phyloP scores from a whole-genome alignment of 2,888 invertebrate genomes.

The Rhingia campestris region DNA sequence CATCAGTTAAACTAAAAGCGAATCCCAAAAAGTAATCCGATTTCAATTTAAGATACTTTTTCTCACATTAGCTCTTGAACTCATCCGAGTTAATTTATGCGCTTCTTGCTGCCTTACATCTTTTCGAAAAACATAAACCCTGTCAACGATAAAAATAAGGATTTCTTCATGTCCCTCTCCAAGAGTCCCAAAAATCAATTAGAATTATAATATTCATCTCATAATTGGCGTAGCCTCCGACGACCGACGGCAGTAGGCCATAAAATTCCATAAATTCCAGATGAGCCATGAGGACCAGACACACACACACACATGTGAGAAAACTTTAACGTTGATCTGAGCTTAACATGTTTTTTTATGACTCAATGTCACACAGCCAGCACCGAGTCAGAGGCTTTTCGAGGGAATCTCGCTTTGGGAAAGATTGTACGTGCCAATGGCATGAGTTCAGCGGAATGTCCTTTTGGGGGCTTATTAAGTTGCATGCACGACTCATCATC shows the following conservation, averaged over 20 bases:
- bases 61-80: slow-evolving; percentile 41
- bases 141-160: slow-evolving; percentile 31
- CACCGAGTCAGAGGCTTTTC: slow-evolving; percentile 36
- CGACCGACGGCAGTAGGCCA: slow-evolving; percentile 26
- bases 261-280: slow-evolving; percentile 70
- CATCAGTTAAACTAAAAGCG: slow-evolving; percentile 9
- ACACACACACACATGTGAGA: background rate
- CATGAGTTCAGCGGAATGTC: slow-evolving; percentile 64
- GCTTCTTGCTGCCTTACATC: background rate
- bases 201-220: slow-evolving; percentile 56
- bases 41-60: slow-evolving; percentile 56
- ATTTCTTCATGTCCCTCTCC: background rate
- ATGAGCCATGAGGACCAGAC: slow-evolving; percentile 22
- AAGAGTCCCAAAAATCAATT: slow-evolving; percentile 45
- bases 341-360: slow-evolving; percentile 43
- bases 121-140: slow-evolving; percentile 18
- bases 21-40: slow-evolving; percentile 47
- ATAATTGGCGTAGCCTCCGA: slow-evolving; percentile 54
- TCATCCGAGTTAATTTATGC: slow-evolving; percentile 25
- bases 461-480: slow-evolving; percentile 45
- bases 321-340: slow-evolving; percentile 34
- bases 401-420: slow-evolving; percentile 34
- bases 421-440: slow-evolving; percentile 45
- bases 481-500: slow-evolving; percentile 21
- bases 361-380: slow-evolving; percentile 48